Base-by-base conservation (phyloP, 2,797 vertebrate genomes). In the Apogon talboti region DNA sequence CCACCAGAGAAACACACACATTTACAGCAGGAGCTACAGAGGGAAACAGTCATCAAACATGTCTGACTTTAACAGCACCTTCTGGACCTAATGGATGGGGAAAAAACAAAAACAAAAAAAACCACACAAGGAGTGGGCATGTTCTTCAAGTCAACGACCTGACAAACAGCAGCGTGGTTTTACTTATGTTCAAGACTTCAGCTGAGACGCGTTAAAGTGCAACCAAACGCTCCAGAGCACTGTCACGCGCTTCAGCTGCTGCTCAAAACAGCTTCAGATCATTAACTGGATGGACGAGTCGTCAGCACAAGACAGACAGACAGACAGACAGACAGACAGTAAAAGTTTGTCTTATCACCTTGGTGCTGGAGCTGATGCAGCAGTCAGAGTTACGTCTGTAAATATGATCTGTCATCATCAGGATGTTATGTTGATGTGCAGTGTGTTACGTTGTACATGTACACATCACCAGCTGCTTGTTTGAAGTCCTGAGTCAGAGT, bases 351-450 rank as follows among this genome's bases (percentile, higher is more conserved):
- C 52, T 42, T 41, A 54, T 35, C n/a, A n/a, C 62, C 52, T 66
- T 63, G 61, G 35, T 55, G 63, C 4, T 28, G 24, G 24, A 3
- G 24, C 1, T 6, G 24, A 28, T 28, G 24, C 24, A 28, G 24
- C 24, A 28, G 24, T 28, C 4, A 28, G n/a, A 41, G 14, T 42
- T 35, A 60, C 0, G 11, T 16, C 21, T 49, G 66, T 51, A 63
- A 63, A 78, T 74, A n/a, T 67, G 54, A 63, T 61, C 41, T 66
- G 53, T 33, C 9, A 1, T 45, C 47, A 66, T 63, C 60, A 49
- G 71, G 70, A 63, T 11, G 33, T 52, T 62, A 30, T 67, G 75
- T 60, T 76, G 66, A 84, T 73, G 53, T 78, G 60, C 11, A 48
- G 63, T 46, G 63, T 46, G 40, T 67, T 16, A 37, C 19, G 69